Evolutionary conservation across 2,797 vertebrate genomes (phyloP).

Genomic region (Orientallactaga sibirica): DNA sequence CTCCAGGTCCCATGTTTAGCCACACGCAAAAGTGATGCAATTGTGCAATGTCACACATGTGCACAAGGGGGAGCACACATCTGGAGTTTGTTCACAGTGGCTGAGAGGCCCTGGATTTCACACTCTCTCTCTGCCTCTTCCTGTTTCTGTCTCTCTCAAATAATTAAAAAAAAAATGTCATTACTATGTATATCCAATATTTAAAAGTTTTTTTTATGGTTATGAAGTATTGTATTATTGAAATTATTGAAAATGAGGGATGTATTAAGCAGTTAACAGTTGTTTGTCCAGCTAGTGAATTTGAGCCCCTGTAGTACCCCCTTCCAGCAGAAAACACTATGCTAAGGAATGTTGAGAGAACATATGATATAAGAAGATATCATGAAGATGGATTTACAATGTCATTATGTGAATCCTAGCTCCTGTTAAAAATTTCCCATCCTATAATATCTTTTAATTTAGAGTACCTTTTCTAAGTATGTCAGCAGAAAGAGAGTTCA

Average conservation of each 20-base stretch:
- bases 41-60: too few relatives aligned
- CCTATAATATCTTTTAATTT: conserved; percentile 81
- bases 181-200: not conserved
- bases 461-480: conserved; percentile 77
- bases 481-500: conserved; percentile 84
- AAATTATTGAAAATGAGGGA: not conserved
- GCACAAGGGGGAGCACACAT: too few relatives aligned
- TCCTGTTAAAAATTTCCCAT: conserved; percentile 33
- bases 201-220: not conserved
- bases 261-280: not conserved
- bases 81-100: too few relatives aligned
- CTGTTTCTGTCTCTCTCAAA: too few relatives aligned
- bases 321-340: not conserved
- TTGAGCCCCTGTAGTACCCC: not conserved
- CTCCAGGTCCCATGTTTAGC: too few relatives aligned
- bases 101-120: too few relatives aligned
- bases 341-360: not conserved
- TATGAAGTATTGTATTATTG: not conserved
- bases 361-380: not conserved
- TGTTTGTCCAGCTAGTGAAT: not conserved
- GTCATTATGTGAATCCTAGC: conserved; percentile 72
- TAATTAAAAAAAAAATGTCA: not conserved
- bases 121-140: too few relatives aligned
- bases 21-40: too few relatives aligned
- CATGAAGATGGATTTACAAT: conserved; percentile 72